Evolutionary conservation across 2,888 invertebrate genomes (phyloP).

Genomic region (Caenorhabditis sp.): DNA sequence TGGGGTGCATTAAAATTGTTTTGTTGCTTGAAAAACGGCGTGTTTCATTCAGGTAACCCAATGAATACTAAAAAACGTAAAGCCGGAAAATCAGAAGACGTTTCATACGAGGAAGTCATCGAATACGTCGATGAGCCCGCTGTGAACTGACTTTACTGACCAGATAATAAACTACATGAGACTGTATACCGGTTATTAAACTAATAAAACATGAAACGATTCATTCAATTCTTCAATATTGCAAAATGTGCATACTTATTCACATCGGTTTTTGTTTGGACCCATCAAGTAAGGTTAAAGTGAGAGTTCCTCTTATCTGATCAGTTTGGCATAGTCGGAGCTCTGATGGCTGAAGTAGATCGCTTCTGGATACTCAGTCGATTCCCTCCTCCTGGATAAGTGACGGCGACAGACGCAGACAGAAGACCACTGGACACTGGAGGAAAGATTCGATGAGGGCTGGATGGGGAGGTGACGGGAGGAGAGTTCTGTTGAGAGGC

Average conservation of each 20-base stretch:
- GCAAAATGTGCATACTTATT: neutral
- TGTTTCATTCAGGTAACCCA: conserved; percentile 42
- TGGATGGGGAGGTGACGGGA: conserved; percentile 59
- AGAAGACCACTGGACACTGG: conserved; percentile 64
- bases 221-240: conserved; percentile 3
- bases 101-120: conserved; percentile 62
- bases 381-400: conserved; percentile 66
- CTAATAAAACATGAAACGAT: neutral
- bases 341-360: conserved; percentile 51
- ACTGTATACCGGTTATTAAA: neutral
- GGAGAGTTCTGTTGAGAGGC: conserved; percentile 66
- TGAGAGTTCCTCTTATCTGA: neutral
- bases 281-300: neutral
- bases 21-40: neutral
- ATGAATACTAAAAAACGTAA: conserved; percentile 53
- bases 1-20: too few species aligned
- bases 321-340: conserved; percentile 60
- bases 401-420: conserved; percentile 70
- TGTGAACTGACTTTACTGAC: conserved; percentile 22
- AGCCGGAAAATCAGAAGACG: conserved; percentile 52
- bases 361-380: conserved; percentile 45
- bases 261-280: conserved; percentile 9
- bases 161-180: neutral
- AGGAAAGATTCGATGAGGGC: conserved; percentile 66
- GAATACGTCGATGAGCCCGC: conserved; percentile 66